Conservation (phyloP, 2,888 invertebrate species). For the Mayetiola destructor region DNA sequence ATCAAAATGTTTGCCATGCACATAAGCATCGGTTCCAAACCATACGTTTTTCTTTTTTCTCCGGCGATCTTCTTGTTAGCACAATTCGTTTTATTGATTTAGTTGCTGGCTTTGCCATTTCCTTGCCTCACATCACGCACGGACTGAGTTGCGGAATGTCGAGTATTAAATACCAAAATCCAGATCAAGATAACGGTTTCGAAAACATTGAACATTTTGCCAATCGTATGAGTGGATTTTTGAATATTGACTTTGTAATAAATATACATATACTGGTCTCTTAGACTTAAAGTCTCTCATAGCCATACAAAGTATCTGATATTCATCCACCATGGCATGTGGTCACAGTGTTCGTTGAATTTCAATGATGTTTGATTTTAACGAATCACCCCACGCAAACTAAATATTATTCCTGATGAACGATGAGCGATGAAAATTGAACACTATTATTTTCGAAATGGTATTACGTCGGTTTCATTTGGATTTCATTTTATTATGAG, state of each 20-base stretch:
- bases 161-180: conserved; percentile 1
- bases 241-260: no score
- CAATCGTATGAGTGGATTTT: no score
- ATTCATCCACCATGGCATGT: background rate
- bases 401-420: no score
- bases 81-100: conserved; percentile 9
- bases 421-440: no score
- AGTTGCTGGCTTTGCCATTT: no score
- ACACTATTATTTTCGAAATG: no score
- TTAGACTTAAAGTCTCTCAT: no score
- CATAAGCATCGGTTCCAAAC: background rate
- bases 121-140: background rate
- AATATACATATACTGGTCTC: no score
- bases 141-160: background rate
- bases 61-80: background rate
- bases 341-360: conserved; percentile 2
- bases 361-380: conserved; percentile 1
- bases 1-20: conserved; percentile 4
- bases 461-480: background rate
- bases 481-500: background rate
- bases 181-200: background rate
- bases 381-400: background rate
- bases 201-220: no score
- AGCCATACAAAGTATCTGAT: no score
- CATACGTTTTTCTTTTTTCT: background rate